Conservation (phyloP, 2,888 invertebrate species). For the Lithophane leautieri region DNA sequence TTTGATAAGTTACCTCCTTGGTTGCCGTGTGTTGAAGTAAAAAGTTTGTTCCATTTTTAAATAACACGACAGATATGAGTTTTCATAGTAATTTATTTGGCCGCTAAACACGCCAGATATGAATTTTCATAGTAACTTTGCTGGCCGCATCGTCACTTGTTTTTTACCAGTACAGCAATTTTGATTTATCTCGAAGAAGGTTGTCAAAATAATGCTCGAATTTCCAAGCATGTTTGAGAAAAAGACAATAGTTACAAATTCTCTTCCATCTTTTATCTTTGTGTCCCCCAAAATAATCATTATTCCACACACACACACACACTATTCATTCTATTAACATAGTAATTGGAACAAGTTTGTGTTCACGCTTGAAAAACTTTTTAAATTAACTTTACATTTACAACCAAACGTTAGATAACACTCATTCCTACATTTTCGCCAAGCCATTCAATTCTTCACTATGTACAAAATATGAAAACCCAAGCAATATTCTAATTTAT, state of each 20-base stretch:
- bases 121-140: no score
- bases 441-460: constrained; percentile 9
- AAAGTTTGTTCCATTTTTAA: no score
- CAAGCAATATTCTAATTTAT: constrained; percentile 15
- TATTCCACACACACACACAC: constrained; percentile 6
- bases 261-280: constrained; percentile 1
- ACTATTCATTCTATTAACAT: constrained; percentile 25
- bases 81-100: no score
- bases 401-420: constrained; percentile 17
- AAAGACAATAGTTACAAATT: background rate
- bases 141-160: no score
- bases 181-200: no score
- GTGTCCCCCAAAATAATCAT: background rate
- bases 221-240: no score
- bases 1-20: no score
- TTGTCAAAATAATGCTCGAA: no score
- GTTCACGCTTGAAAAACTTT: constrained; percentile 17
- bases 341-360: constrained; percentile 21
- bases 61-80: no score
- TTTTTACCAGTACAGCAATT: no score
- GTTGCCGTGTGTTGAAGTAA: no score
- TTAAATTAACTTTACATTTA: constrained; percentile 9
- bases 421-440: background rate
- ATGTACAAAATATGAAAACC: constrained; percentile 41
- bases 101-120: no score